Evolutionary conservation across 2,888 invertebrate species (phyloP).

Genomic region (Drosophila macrothrix): DNA sequence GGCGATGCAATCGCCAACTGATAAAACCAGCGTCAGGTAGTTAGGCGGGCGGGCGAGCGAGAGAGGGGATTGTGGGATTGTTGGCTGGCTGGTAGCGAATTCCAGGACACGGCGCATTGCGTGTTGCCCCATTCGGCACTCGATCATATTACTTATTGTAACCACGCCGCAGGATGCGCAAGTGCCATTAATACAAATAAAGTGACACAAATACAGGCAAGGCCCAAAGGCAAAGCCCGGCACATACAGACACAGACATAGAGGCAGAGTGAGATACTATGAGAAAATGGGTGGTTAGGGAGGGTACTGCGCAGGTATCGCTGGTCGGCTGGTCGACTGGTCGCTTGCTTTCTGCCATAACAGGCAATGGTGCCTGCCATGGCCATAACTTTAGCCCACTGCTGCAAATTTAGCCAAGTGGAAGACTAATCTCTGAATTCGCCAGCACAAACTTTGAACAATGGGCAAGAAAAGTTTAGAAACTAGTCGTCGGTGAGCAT

Average conservation of each 20-base stretch:
- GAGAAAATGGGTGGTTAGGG: background rate
- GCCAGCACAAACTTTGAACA: conserved; percentile 72
- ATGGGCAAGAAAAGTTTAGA: conserved; percentile 73
- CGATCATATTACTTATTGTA: conserved; percentile 80
- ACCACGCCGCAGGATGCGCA: conserved; percentile 76
- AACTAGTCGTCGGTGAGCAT: conserved; percentile 76
- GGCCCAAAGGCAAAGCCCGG: conserved; percentile 27
- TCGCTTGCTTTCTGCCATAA: conserved; percentile 52
- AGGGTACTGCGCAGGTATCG: conserved; percentile 56
- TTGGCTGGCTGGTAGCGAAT: background rate
- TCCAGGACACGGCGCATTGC: conserved; percentile 22
- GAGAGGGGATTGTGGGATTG: background rate
- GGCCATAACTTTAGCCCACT: conserved; percentile 72
- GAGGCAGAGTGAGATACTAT: background rate
- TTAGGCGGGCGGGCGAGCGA: background rate
- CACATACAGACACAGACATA: background rate
- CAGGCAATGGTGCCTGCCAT: conserved; percentile 37
- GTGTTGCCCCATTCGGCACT: conserved; percentile 54
- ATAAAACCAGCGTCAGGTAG: conserved; percentile 14
- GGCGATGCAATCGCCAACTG: conserved; percentile 49
- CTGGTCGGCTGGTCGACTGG: conserved; percentile 31
- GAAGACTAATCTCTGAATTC: conserved; percentile 80
- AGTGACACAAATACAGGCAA: conserved; percentile 72
- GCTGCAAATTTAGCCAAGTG: conserved; percentile 79
- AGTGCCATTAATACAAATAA: conserved; percentile 81